Base-by-base conservation (phyloP, 1,140 invertebrate species). In the Pinna nobilis region DNA sequence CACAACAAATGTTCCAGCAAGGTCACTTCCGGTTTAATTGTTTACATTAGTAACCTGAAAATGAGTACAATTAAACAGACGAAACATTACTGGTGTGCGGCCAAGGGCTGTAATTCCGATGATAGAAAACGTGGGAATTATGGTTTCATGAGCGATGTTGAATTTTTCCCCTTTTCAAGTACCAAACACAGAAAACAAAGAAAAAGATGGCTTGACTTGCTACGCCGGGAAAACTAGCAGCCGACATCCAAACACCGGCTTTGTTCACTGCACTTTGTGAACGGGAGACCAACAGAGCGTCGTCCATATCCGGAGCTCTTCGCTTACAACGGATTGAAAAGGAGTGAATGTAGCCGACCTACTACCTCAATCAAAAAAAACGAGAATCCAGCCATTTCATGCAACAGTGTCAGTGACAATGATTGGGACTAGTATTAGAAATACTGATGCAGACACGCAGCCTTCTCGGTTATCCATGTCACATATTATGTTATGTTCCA, bases 201-300 rank as follows among this genome's bases (percentile, higher is more conserved):
- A 55, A 65, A 39, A 44, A 55, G 25, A 25, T 64, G 69, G 59
- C n/a, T 64, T 9, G 59, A 71, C 1, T 25, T 51, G 23, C 11
- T 64, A 3, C 3, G n/a, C n/a, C n/a, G 39, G n/a, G n/a, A 44
- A n/a, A 44, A 44, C 39, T 44, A 44, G 9, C 9, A 44, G n/a
- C 39, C 39, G 9, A 44, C 9, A 44, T 9, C 9, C 9, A 9
- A 44, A 9, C 39, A 44, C n/a, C 9, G 39, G n/a, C 9, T 57
- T 4, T 70, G 55, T 39, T 70, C 57, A 7, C 30, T 61, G 33
- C 68, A 70, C 28, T 61, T 70, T 37, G 57, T 70, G 9, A 44
- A 70, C 30, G 30, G 41, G 4, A 50, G 41, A 37, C 68, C 55
- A 15, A 70, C 68, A 18, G 23, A 23, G 30, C 33, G 61, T 25